Evolutionary conservation across 2,113 vertebrate species (phyloP).

Genomic region (Datnioides undecimradiatus): DNA sequence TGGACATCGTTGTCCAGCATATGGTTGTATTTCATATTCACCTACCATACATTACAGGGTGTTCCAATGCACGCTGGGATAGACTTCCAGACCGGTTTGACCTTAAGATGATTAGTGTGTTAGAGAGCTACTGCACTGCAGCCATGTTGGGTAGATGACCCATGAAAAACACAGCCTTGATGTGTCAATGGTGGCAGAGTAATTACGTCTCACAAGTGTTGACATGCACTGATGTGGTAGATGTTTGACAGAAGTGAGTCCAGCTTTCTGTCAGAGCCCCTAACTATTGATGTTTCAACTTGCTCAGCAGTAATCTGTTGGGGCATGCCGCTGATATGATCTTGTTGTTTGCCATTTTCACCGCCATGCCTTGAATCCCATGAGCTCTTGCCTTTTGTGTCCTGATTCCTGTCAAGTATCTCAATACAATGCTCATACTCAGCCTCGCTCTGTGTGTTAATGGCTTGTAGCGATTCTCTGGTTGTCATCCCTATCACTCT

Average conservation of each 20-base stretch:
- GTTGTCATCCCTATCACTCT: constrained; percentile 70
- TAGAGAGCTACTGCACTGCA: not conserved
- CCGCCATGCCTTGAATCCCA: constrained; percentile 7
- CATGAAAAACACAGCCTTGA: not conserved
- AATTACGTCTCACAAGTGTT: not conserved
- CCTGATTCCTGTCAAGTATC: constrained; percentile 30
- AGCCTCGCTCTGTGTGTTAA: constrained; percentile 40
- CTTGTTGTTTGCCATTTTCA: constrained; percentile 33
- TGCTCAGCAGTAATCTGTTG: constrained; percentile 29
- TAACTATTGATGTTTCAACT: constrained; percentile 20
- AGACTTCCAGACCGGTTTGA: not conserved
- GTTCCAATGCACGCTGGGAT: not conserved
- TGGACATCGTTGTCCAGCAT: too few relatives aligned
- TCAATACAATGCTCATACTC: constrained; percentile 19
- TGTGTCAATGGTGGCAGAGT: not conserved
- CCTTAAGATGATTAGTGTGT: not conserved
- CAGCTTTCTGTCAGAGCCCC: constrained; percentile 15
- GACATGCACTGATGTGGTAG: constrained; percentile 2
- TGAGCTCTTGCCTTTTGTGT: constrained; percentile 41
- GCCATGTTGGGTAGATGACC: not conserved
- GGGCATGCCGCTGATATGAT: constrained; percentile 17
- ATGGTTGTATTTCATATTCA: not conserved
- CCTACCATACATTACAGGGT: not conserved
- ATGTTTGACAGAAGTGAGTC: constrained; percentile 2
- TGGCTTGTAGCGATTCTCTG: constrained; percentile 54